Evolutionary conservation across 2,113 vertebrate species (phyloP), one percentile per base, ranked within the genome.

Genomic region (Plecotus auritus): DNA sequence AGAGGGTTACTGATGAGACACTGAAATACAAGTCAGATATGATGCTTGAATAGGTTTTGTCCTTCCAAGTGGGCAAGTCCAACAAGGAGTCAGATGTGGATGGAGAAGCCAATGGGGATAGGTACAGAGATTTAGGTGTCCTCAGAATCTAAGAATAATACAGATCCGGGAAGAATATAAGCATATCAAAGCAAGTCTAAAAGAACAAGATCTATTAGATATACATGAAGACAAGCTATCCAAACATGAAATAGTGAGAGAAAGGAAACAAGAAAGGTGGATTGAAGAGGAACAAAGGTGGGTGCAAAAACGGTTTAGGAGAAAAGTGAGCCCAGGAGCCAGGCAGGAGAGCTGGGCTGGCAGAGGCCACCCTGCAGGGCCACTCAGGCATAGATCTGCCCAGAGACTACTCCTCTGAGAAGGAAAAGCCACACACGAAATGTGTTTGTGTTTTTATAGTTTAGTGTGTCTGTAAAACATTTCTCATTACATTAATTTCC

Each of bases 401-500:
- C 64, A 92, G 40, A 84, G 20, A 73, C 37, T 56, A 88, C 28
- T 22, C 85, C 59, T 54, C 26, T 67, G 81, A 73, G 77, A 40
- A 67, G 86, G 77, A 88, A 96, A 97, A 94, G 82, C 96, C 96
- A 97, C 95, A 97, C 95, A 97, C 5, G 12, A 82, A 86, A 73
- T 0, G 3, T 32, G 18, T 92, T 96, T 96, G 95, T 94, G 56
- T 5, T 2, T 91, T 97, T 81, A 40, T 56, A 93, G 67, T 93
- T 93, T 70, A 61, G 94, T 92, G 81, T 67, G 93, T 97, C 56
- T 81, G 85, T 96, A 95, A 98, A 97, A 91, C 2, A 78, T 85
- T 80, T 80, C 96, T 97, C 61, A 93, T 96, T 97, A 93, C 64
- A 90, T 91, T 95, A 51, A 96, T 95, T 97, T 97, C 95, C 94